A percentile compares a stretch with the other conserved stretches of the same genome.
Evolutionary conservation across 2,797 vertebrate species (phyloP).

Genomic region (Lutjanus campechanus): DNA sequence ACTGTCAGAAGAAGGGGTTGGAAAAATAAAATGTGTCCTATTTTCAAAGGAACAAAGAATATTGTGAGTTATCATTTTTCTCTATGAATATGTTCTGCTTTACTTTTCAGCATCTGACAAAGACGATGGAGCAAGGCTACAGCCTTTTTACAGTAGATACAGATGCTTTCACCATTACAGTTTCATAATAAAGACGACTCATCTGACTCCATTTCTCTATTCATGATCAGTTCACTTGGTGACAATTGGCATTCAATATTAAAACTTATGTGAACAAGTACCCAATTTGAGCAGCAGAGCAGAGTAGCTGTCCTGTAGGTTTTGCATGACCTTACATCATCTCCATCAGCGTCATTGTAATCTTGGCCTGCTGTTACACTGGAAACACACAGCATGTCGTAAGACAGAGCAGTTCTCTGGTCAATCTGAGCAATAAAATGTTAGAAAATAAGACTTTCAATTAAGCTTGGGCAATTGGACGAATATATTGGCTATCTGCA

Average conservation of each 20-base stretch:
- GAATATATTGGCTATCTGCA: no score
- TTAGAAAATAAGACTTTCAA: conserved; percentile 4
- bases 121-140: not conserved
- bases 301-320: conserved; percentile 30
- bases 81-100: not conserved
- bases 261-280: conserved; percentile 13
- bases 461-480: no score
- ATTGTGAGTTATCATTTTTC: not conserved
- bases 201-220: not conserved
- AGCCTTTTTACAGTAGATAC: not conserved
- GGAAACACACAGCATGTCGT: conserved; percentile 31
- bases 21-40: not conserved
- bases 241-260: conserved; percentile 7
- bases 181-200: not conserved
- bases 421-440: not conserved
- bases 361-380: conserved; percentile 43
- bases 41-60: not conserved
- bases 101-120: not conserved
- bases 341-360: conserved; percentile 45
- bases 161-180: not conserved
- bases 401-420: conserved; percentile 34
- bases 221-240: not conserved
- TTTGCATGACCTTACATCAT: conserved; percentile 78
- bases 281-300: not conserved
- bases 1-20: not conserved